Conservation (phyloP, 2,113 vertebrate genomes). For the Tretioscincus oriximinensis region DNA sequence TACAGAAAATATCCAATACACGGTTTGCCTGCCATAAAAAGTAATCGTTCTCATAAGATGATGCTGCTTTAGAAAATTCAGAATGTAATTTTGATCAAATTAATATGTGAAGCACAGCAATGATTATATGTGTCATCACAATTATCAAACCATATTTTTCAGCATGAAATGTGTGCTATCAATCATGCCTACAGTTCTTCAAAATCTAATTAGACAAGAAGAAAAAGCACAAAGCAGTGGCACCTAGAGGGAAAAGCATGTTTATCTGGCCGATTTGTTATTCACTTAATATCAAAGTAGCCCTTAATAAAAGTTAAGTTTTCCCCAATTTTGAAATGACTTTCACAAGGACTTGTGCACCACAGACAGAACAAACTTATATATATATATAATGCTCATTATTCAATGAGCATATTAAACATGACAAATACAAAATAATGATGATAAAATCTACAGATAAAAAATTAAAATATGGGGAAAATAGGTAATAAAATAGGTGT, state of each 20-base stretch:
- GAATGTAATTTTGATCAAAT: constrained; percentile 18
- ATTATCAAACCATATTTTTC: constrained; percentile 50
- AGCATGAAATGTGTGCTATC: constrained; percentile 57
- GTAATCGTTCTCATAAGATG: neutral
- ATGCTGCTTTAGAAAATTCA: neutral
- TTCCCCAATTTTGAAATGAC: constrained; percentile 53
- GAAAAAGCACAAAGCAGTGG: constrained; percentile 64
- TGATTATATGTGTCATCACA: constrained; percentile 47
- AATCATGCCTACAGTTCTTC: constrained; percentile 36
- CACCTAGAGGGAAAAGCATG: constrained; percentile 78
- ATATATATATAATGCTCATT: constrained; percentile 53
- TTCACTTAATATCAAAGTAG: constrained; percentile 56
- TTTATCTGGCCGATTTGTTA: constrained; percentile 56
- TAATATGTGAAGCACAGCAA: constrained; percentile 39
- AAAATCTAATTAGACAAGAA: constrained; percentile 45
- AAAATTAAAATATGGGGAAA: neutral
- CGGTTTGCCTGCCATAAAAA: neutral
- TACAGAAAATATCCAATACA: neutral
- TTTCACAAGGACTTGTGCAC: constrained; percentile 53
- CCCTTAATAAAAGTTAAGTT: constrained; percentile 50
- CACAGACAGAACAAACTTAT: constrained; percentile 42
- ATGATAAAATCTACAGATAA: constrained; percentile 41
- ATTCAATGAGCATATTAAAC: constrained; percentile 48
- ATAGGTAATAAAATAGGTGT: constrained; percentile 44
- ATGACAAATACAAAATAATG: constrained; percentile 44